Percentiles rank a stretch among this genome's conserved stretches.
Evolutionary conservation across 1,140 invertebrate species (phyloP).

Genomic region (Rhynchophorus ferrugineus): DNA sequence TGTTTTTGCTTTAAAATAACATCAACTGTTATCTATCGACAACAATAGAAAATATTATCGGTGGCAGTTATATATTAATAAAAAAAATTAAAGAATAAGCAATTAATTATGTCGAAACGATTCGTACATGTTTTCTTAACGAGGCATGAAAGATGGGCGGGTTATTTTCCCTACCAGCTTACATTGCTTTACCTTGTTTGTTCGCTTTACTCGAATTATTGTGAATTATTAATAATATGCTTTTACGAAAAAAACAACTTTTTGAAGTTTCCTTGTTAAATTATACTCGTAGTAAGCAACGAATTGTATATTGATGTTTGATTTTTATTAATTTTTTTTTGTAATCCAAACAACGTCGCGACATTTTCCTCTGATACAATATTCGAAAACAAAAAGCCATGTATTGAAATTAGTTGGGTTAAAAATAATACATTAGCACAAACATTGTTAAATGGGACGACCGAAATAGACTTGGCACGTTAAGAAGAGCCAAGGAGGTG

Average conservation of each 20-base stretch:
- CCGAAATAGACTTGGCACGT: conserved; percentile 36
- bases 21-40: too few species aligned
- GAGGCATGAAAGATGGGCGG: too few species aligned
- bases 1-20: too few species aligned
- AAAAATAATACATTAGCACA: conserved; percentile 35
- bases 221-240: conserved; percentile 5
- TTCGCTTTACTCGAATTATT: conserved; percentile 1
- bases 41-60: too few species aligned
- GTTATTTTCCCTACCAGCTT: too few species aligned
- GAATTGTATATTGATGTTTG: background rate
- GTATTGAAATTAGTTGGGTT: conserved; percentile 21
- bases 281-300: background rate
- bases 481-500: conserved; percentile 18
- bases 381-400: conserved; percentile 3
- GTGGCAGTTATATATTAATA: too few species aligned
- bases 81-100: too few species aligned
- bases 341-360: too few species aligned
- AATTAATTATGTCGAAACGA: too few species aligned
- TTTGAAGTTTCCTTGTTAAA: background rate
- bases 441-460: conserved; percentile 37
- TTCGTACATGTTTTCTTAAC: too few species aligned
- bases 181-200: background rate
- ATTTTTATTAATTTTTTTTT: too few species aligned
- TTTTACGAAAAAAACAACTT: background rate
- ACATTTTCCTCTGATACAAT: too few species aligned